These are phyloP conservation scores for human DNA, from an alignment of 2,113 vertebrate genomes.

Conservation along the genomic window GRCh38 chr14:26594001-26594500, in stretches of 20 bases:
- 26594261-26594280: slow-evolving; percentile 64
- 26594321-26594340: slow-evolving; percentile 73
- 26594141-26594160: slow-evolving; percentile 44
- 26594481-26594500: slow-evolving; percentile 65
- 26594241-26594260: slow-evolving; percentile 49
- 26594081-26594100: slow-evolving; percentile 71
- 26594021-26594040: slow-evolving; percentile 77
- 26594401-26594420: slow-evolving; percentile 75
- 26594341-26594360: slow-evolving; percentile 69
- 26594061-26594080: slow-evolving; percentile 67
- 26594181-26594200: slow-evolving; percentile 52
- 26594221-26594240: slow-evolving; percentile 63
- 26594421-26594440: slow-evolving; percentile 70
- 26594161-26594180: slow-evolving; percentile 14
- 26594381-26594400: slow-evolving; percentile 77
- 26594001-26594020: slow-evolving; percentile 79
- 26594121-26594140: slow-evolving; percentile 58
- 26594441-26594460: slow-evolving; percentile 31
- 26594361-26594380: slow-evolving; percentile 71
- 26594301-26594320: slow-evolving; percentile 67
- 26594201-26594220: slow-evolving; percentile 52
- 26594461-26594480: slow-evolving; percentile 55
- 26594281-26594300: slow-evolving; percentile 56
- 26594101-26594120: slow-evolving; percentile 62
- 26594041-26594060: slow-evolving; percentile 76